Base-by-base conservation (phyloP, 2,888 invertebrate species). In the Aelia acuminata region DNA sequence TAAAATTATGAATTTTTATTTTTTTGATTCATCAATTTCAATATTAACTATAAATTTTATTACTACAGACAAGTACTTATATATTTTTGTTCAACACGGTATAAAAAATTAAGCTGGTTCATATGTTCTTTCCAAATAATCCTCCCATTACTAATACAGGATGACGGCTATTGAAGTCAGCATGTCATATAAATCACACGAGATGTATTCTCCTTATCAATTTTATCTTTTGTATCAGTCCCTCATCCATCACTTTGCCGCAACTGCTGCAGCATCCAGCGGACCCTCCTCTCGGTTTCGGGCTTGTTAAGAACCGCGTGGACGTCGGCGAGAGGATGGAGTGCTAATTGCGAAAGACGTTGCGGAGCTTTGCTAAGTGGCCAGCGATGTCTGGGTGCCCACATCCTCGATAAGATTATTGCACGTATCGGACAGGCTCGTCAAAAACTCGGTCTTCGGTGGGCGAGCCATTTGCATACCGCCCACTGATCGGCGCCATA, bases 381-480 rank as follows among this genome's bases (percentile, higher is more conserved):
- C 80, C 80, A n/a, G 80, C 43, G n/a, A 22, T 80, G 80, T 80
- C 80, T 80, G 43, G 80, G 43, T 80, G 80, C 80, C 80, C 80
- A 80, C 80, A 80, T 80, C 80, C 80, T 47, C 80, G 80, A 80
- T 80, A 80, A 80, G 80, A 80, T 80, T 80, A 80, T 80, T 80
- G 80, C 80, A n/a, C 43, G n/a, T 80, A 43, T 80, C 80, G 80
- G 80, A 80, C 80, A 80, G 80, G 43, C 43, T 80, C 80, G 43
- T 80, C 80, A 80, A 80, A 80, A 80, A 80, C 22, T 47, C 80
- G 39, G n/a, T 39, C 43, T 43, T 80, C 80, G 80, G 80, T 80
- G 80, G 80, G 80, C 80, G 80, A 43, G 80, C 43, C 80, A 80
- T 80, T 80, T 80, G 80, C 80, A 80, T 80, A 80, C 80, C 80